Conservation (phyloP, 35 echinoderm and acorn worm genomes). For the Amphiura filiformis region DNA sequence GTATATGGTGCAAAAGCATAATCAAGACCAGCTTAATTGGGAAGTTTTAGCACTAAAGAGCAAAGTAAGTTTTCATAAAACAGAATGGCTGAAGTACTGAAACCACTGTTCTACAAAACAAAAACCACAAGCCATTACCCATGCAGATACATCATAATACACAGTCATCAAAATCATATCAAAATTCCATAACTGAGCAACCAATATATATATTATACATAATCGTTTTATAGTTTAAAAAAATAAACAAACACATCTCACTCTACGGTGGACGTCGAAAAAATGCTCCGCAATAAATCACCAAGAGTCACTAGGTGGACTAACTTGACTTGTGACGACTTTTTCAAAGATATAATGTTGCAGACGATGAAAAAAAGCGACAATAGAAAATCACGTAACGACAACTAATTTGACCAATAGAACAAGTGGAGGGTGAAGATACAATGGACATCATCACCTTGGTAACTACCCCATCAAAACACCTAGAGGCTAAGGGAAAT, state of each 20-base stretch:
- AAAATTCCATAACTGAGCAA: not conserved
- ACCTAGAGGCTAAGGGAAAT: not conserved
- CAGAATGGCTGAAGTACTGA: not conserved
- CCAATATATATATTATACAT: slow-evolving; percentile 6
- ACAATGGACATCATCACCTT: not conserved
- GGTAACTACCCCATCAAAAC: not conserved
- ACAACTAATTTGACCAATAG: slow-evolving; percentile 1
- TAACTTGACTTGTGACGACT: no score
- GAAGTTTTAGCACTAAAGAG: no score
- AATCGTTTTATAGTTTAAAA: no score
- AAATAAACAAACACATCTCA: no score
- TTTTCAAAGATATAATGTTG: slow-evolving; percentile 1
- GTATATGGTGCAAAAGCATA: no score
- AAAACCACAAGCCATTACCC: not conserved
- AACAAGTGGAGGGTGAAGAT: not conserved
- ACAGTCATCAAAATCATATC: not conserved
- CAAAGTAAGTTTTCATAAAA: not conserved
- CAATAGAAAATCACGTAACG: not conserved
- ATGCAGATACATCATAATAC: not conserved
- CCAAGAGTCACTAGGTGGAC: not conserved
- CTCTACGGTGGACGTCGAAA: not conserved
- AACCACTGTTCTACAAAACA: not conserved
- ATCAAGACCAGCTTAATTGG: no score
- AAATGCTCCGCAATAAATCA: not conserved
- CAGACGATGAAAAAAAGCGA: not conserved